These are phyloP conservation scores for Portunus trituberculatus DNA, from an alignment of 1,140 invertebrate genomes.

Conservation along the genomic window DNA sequence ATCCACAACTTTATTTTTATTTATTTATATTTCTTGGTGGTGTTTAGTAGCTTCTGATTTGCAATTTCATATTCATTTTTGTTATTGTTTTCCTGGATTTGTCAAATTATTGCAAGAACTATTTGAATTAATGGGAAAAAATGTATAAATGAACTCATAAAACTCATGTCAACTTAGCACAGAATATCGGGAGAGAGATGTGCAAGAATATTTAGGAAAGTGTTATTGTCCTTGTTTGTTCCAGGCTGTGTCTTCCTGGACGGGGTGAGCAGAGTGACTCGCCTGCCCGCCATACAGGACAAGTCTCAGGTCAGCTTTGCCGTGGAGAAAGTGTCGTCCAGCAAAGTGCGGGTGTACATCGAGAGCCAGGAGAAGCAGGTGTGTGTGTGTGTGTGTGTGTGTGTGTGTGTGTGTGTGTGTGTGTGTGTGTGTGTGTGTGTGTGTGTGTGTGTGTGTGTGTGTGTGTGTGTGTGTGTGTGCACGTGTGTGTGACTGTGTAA, in stretches of 20 bases:
- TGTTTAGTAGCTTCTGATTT: too few species aligned
- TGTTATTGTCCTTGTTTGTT: background rate
- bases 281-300: constrained; percentile 65
- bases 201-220: background rate
- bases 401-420: background rate
- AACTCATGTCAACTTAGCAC: background rate
- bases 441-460: background rate
- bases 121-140: too few species aligned
- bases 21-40: too few species aligned
- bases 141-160: too few species aligned
- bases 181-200: background rate
- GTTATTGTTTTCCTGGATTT: too few species aligned
- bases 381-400: background rate
- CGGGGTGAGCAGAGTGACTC: constrained; percentile 66
- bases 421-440: background rate
- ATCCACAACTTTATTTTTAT: too few species aligned
- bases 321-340: constrained; percentile 70
- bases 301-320: constrained; percentile 70
- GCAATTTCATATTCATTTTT: too few species aligned
- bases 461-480: background rate
- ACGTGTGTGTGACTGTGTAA: too few species aligned
- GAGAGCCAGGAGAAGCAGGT: constrained; percentile 72
- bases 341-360: constrained; percentile 67
- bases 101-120: too few species aligned
- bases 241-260: constrained; percentile 70